Conservation (phyloP, 2,888 invertebrate species). For the Polyommatus icarus region DNA sequence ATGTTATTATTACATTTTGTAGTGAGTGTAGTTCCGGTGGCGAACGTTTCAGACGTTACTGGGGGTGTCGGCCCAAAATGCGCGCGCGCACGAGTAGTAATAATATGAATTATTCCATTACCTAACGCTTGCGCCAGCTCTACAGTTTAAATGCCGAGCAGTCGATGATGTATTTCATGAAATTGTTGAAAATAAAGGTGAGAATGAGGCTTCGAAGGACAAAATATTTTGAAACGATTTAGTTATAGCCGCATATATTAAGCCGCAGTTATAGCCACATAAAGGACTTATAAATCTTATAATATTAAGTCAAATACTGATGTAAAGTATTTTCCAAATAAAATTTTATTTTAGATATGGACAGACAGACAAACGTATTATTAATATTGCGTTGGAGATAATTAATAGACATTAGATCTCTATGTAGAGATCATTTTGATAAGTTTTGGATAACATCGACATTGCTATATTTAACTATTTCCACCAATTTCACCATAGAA, state of each 20-base stretch:
- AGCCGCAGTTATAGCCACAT: no score
- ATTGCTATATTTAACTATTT: no score
- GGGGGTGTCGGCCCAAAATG: neutral
- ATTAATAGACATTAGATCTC: no score
- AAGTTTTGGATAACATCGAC: no score
- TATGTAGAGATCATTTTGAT: no score
- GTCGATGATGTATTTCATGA: neutral
- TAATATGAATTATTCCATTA: constrained; percentile 7
- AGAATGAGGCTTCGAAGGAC: neutral
- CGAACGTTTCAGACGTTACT: neutral
- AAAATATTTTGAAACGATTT: neutral
- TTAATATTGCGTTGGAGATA: no score
- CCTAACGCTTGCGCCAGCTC: neutral
- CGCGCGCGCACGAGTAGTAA: neutral
- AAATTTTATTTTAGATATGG: no score
- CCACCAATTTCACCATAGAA: neutral
- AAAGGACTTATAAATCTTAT: no score
- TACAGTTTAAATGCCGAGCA: neutral
- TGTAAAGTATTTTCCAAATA: no score
- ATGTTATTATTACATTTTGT: no score
- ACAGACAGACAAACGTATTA: no score
- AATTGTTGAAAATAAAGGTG: neutral
- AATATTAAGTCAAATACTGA: neutral
- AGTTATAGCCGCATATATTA: no score
- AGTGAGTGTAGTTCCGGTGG: neutral